Percentiles rank a stretch among this genome's conserved stretches.
These are phyloP conservation scores for Dascyllus trimaculatus DNA, from an alignment of 2,113 vertebrate genomes.

Conservation along the genomic window DNA sequence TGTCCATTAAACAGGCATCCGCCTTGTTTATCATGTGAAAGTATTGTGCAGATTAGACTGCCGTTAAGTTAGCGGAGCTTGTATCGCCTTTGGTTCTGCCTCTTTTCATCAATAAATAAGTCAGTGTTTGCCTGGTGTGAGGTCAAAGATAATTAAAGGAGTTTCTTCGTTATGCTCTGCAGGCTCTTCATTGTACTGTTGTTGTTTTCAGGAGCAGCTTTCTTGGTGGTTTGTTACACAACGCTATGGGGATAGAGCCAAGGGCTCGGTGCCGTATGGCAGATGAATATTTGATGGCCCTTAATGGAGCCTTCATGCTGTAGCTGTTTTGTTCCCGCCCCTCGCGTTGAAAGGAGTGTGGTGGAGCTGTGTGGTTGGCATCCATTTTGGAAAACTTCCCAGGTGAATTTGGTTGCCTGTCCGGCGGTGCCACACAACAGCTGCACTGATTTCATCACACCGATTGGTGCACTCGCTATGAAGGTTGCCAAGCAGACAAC, in stretches of 20 bases:
- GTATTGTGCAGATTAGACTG: no score
- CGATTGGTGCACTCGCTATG: constrained; percentile 21
- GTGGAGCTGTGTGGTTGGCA: constrained; percentile 33
- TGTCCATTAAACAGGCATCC: constrained; percentile 22
- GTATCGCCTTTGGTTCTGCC: not conserved
- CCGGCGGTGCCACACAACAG: constrained; percentile 65
- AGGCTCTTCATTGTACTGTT: constrained; percentile 31
- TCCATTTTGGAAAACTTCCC: constrained; percentile 61
- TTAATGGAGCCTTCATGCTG: constrained; percentile 70
- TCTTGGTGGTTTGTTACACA: constrained; percentile 48
- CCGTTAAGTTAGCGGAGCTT: constrained; percentile 21
- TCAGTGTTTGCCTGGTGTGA: constrained; percentile 15
- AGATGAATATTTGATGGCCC: constrained; percentile 84
- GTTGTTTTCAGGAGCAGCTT: constrained; percentile 51
- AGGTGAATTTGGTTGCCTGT: constrained; percentile 62
- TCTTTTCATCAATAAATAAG: constrained; percentile 47
- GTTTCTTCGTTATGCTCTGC: constrained; percentile 8
- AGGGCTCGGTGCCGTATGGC: constrained; percentile 63
- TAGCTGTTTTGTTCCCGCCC: constrained; percentile 52
- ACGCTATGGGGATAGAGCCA: constrained; percentile 32
- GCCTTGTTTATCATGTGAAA: not conserved
- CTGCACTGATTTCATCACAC: constrained; percentile 67
- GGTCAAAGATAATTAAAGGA: constrained; percentile 40
- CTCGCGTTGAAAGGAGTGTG: constrained; percentile 13
- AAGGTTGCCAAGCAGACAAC: constrained; percentile 56